Percentiles rank a stretch among this genome's conserved stretches.
phyloP scores from a whole-genome alignment of 2,888 invertebrate species.

The Orthosia gothica region DNA sequence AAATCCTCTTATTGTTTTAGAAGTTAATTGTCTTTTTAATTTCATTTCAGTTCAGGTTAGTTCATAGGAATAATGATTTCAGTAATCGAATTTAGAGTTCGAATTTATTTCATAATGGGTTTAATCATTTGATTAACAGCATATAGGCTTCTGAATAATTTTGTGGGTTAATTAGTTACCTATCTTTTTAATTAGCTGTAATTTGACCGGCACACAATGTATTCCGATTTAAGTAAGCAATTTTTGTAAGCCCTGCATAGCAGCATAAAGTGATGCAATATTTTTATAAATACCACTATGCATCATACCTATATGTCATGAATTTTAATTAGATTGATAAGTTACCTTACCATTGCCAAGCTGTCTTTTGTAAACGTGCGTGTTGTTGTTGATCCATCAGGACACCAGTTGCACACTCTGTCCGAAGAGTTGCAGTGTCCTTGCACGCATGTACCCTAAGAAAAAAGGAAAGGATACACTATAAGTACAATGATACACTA shows the following conservation, averaged over 20 bases:
- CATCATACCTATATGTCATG: no score
- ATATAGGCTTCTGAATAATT: not conserved
- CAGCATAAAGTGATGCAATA: no score
- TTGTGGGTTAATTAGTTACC: no score
- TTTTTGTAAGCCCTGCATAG: no score
- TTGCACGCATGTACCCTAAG: slow-evolving; percentile 86
- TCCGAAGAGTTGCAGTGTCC: slow-evolving; percentile 87
- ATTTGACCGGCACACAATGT: no score
- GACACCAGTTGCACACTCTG: slow-evolving; percentile 87
- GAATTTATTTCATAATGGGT: slow-evolving; percentile 6
- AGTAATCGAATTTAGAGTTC: not conserved
- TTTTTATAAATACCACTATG: no score
- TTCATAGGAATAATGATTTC: slow-evolving; percentile 4
- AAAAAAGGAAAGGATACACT: not conserved
- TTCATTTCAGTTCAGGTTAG: slow-evolving; percentile 3
- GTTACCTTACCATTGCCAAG: slow-evolving; percentile 80
- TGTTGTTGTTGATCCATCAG: slow-evolving; percentile 88
- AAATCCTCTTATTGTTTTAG: slow-evolving; percentile 37
- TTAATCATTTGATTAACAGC: not conserved
- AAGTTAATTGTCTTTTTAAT: slow-evolving; percentile 15
- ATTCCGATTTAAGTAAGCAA: no score
- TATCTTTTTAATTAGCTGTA: no score
- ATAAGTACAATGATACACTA: no score
- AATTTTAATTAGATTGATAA: not conserved
- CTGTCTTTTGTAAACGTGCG: slow-evolving; percentile 80